Evolutionary conservation across 2,113 vertebrate genomes (phyloP), one percentile per base, ranked within the genome.

Genomic region (Podilymbus podiceps): DNA sequence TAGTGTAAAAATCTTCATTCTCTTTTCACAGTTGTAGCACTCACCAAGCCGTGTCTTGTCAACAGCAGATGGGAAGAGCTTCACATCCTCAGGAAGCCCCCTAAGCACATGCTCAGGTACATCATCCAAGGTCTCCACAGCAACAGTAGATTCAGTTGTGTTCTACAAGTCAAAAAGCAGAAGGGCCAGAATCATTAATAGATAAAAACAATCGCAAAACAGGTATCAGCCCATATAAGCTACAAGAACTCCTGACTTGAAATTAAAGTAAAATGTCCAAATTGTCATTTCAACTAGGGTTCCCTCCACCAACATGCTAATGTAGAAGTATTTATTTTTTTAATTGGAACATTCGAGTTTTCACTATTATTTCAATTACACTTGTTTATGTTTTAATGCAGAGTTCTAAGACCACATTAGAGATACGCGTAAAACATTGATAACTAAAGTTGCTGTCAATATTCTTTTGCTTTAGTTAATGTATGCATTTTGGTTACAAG

Each of bases 71-170:
- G 98, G 98, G 63, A 97, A 97, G 69, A 98, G 98, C 88, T 96
- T 98, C 75, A 98, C 98, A 4, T 98, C 98, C 96, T 98, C 98
- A 1, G 98, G 98, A 96, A 98, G 98, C 33, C 98, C 98, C 90
- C 98, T 96, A 9, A 98, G 93, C 49, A 98, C 97, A 0, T 98
- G 98, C n/a, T 98, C 98, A 58, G 98, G 98, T 30, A 98, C 98
- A 77, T 98, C 97, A 10, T 97, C 97, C 87, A 98, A 96, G 52
- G 97, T 98, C 97, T 98, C 98, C 8, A 97, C 95, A 84, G 94
- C 11, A 24, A 91, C 96, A 84, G 84, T 25, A 97, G 97, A 58
- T n/a, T 98, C 97, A 44, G 79, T 38, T 71, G 96, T 23, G 95
- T 40, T 97, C 98, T 98, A 33, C 46, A 91, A 96, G 84, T 59